Conservation (phyloP, 2,888 invertebrate species). For the Drosophila acutilabella region DNA sequence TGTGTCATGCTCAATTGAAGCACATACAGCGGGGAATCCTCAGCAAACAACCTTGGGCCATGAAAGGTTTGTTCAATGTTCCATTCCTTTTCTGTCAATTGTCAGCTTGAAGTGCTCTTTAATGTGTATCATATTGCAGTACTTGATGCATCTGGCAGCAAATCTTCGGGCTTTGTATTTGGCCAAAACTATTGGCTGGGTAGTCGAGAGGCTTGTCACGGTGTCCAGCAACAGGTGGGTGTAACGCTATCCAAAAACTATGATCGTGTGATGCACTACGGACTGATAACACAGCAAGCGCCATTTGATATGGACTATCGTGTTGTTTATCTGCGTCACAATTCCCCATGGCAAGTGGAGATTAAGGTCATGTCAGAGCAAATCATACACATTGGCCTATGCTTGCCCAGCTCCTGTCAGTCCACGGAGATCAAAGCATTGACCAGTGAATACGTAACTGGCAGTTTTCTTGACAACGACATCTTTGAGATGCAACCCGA, state of each 20-base stretch:
- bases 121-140: constrained; percentile 78
- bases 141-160: constrained; percentile 87
- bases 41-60: constrained; percentile 85
- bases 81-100: constrained; percentile 1
- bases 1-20: constrained; percentile 85
- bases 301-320: constrained; percentile 85
- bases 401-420: constrained; percentile 86
- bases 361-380: constrained; percentile 85
- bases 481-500: constrained; percentile 83
- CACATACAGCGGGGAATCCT: constrained; percentile 84
- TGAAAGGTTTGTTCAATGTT: constrained; percentile 85
- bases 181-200: constrained; percentile 88
- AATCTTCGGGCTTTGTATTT: constrained; percentile 86
- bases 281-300: constrained; percentile 80
- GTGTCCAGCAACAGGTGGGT: constrained; percentile 81
- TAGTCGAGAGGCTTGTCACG: constrained; percentile 86
- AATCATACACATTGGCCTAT: constrained; percentile 86
- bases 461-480: constrained; percentile 77
- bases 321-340: constrained; percentile 84
- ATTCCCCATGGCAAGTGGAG: constrained; percentile 85
- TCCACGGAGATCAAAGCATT: constrained; percentile 83
- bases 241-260: constrained; percentile 83
- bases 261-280: constrained; percentile 83
- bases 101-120: neutral
- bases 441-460: constrained; percentile 81